Evolutionary conservation across 2,888 invertebrate genomes (phyloP).

Genomic region (Lepidonotus clava): DNA sequence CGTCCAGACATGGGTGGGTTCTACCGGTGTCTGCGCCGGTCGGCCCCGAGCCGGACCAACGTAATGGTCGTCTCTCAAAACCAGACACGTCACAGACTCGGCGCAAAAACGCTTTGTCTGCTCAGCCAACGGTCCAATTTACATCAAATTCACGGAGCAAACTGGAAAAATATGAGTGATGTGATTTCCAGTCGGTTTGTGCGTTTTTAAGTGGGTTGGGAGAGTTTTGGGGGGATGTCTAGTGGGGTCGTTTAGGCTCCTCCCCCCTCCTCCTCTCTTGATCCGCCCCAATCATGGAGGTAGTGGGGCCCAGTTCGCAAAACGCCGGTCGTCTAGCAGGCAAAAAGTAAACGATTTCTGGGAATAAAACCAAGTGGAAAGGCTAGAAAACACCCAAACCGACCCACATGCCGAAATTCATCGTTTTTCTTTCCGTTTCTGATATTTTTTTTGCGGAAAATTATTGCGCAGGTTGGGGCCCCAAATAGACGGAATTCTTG

Average conservation of each 20-base stretch:
- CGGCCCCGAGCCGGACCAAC: not conserved
- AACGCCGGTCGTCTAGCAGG: not conserved
- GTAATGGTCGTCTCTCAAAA: not conserved
- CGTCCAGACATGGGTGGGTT: not conserved
- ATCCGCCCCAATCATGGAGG: not conserved
- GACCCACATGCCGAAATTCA: not conserved
- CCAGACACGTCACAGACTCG: not conserved
- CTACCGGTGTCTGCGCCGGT: conserved; percentile 16
- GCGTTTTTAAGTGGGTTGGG: not conserved
- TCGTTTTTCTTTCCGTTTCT: conserved; percentile 15
- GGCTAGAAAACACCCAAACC: not conserved
- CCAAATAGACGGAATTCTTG: conserved; percentile 48
- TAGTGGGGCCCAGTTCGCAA: not conserved
- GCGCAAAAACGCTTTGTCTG: not conserved
- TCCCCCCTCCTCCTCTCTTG: not conserved
- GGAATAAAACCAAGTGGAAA: not conserved
- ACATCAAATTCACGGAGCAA: not conserved
- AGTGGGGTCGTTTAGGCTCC: too few relatives aligned
- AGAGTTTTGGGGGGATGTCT: not conserved
- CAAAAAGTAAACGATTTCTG: not conserved
- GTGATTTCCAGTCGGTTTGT: not conserved
- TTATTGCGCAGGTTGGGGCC: conserved; percentile 7
- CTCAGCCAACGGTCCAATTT: not conserved
- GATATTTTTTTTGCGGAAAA: not conserved
- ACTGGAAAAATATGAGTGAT: not conserved